phyloP scores from a whole-genome alignment of 2,113 vertebrate species.

The Plestiodon gilberti region DNA sequence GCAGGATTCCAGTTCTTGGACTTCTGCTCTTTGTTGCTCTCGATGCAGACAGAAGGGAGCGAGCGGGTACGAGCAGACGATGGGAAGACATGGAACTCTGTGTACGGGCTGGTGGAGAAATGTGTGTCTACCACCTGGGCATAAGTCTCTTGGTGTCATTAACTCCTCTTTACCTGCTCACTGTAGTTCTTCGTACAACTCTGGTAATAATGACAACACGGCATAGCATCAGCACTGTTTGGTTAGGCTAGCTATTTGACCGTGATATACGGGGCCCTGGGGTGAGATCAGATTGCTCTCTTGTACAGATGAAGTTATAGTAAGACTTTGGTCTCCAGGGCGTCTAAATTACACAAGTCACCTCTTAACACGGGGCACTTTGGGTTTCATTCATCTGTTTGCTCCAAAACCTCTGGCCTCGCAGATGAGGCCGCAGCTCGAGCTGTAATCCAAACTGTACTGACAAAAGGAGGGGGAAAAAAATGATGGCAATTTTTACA shows the following conservation, averaged over 20 bases:
- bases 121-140: rapidly evolving
- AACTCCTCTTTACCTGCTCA: neutral
- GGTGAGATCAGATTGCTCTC: neutral
- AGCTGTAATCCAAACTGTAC: neutral
- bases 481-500: neutral
- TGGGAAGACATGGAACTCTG: neutral
- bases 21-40: too few relatives aligned
- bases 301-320: rapidly evolving
- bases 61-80: neutral
- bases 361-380: neutral
- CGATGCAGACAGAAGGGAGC: neutral
- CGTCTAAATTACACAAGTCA: neutral
- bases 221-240: neutral
- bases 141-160: neutral
- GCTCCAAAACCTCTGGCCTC: neutral
- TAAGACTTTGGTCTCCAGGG: neutral
- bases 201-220: neutral
- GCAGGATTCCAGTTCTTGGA: too few relatives aligned
- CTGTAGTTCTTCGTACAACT: neutral
- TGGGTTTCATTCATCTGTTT: neutral
- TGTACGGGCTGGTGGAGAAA: neutral
- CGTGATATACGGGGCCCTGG: neutral
- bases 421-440: neutral
- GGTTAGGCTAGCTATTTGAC: neutral
- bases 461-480: neutral